phyloP scores from a whole-genome alignment of 2,797 vertebrate genomes.

The Tokudaia muenninki region DNA sequence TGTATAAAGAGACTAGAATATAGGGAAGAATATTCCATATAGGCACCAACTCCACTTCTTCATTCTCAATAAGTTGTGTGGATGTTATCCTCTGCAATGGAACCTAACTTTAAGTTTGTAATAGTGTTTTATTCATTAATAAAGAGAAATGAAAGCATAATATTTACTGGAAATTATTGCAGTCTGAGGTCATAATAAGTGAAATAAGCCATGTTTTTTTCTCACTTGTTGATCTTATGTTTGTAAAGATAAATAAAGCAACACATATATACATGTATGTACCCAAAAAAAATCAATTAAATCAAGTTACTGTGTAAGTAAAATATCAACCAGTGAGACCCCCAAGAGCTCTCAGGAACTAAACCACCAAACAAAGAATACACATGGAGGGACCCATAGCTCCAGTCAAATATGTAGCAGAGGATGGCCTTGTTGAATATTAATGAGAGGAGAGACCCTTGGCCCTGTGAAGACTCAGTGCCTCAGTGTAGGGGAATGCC shows the following conservation, averaged over 20 bases:
- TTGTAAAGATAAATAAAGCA: not conserved
- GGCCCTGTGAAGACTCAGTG: too few relatives aligned
- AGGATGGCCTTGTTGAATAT: too few relatives aligned
- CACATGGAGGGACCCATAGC: too few relatives aligned
- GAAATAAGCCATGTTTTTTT: not conserved
- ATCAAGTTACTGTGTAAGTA: not conserved
- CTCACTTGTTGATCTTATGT: not conserved
- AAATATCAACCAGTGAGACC: not conserved
- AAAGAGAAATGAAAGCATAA: not conserved
- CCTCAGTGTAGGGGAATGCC: too few relatives aligned
- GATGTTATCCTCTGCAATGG: not conserved
- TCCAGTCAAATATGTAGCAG: too few relatives aligned
- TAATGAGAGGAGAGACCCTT: too few relatives aligned
- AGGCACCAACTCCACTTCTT: not conserved
- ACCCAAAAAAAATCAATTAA: not conserved
- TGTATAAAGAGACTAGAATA: not conserved
- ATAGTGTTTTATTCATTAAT: not conserved
- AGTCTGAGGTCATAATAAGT: not conserved
- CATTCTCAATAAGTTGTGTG: not conserved
- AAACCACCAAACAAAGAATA: too few relatives aligned
- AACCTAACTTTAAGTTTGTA: not conserved
- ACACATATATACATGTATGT: not conserved
- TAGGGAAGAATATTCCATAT: not conserved
- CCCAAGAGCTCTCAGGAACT: too few relatives aligned
- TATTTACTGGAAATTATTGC: not conserved